A percentile compares a stretch with the other conserved stretches of the same genome.
These are phyloP conservation scores for Rhagoletis zephyria DNA, from an alignment of 1,140 invertebrate genomes.

Conservation along the genomic window DNA sequence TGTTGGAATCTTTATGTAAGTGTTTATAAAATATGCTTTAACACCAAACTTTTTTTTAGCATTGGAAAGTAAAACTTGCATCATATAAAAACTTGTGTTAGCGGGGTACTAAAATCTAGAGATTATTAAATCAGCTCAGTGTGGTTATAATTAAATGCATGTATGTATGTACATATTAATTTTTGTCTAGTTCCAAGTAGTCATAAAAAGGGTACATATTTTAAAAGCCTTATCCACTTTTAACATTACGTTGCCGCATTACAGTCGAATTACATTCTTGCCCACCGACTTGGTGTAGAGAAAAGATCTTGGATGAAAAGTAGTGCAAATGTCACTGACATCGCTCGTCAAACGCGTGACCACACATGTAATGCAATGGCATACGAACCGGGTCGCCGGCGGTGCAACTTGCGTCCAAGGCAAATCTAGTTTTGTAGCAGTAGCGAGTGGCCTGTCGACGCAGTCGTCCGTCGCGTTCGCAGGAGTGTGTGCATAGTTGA, in stretches of 20 bases:
- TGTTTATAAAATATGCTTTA: too few species aligned
- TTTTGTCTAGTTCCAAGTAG: too few species aligned
- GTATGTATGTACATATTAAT: neutral
- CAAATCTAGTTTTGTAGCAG: constrained; percentile 24
- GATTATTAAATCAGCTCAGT: neutral
- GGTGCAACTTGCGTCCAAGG: constrained; percentile 17
- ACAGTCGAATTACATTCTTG: neutral
- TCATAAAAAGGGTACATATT: too few species aligned
- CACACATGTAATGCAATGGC: constrained; percentile 31
- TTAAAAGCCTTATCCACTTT: neutral
- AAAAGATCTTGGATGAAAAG: constrained; percentile 28
- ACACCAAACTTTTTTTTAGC: too few species aligned
- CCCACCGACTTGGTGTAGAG: constrained; percentile 11
- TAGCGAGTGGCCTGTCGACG: neutral
- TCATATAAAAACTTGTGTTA: too few species aligned
- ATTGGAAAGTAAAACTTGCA: too few species aligned
- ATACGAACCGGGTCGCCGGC: constrained; percentile 23
- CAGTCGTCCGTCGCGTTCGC: neutral
- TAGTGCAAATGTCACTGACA: constrained; percentile 49
- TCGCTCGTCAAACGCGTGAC: constrained; percentile 31
- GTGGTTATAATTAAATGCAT: neutral
- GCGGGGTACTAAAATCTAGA: too few species aligned
- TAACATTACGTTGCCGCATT: neutral
- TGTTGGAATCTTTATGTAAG: too few species aligned
- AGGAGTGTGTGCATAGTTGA: neutral